Evolutionary conservation across 2,888 invertebrate genomes (phyloP).

Genomic region (Rhagonycha fulva): DNA sequence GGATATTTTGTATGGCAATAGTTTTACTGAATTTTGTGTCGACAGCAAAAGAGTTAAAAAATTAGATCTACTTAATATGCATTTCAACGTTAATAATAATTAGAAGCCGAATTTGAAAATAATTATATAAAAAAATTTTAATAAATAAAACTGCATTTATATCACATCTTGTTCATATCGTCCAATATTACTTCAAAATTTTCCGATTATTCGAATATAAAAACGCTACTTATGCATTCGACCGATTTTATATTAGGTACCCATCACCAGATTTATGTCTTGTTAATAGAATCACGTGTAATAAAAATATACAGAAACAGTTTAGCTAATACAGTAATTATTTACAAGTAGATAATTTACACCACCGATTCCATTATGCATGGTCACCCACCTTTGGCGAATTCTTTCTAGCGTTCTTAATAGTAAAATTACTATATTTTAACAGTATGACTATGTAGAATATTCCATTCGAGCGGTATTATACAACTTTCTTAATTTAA

Average conservation of each 20-base stretch:
- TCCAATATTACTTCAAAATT: slow-evolving; percentile 1
- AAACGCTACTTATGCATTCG: slow-evolving; percentile 13
- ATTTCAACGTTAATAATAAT: not conserved
- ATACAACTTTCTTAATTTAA: not conserved
- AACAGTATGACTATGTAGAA: not conserved
- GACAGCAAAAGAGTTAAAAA: not conserved
- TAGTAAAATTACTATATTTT: not conserved
- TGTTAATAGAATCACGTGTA: slow-evolving; percentile 19
- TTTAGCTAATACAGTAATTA: slow-evolving; percentile 15
- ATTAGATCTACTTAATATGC: not conserved
- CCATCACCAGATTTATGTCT: slow-evolving; percentile 21
- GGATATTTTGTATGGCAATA: not conserved
- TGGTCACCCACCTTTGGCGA: slow-evolving; percentile 5
- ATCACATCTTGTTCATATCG: slow-evolving; percentile 26
- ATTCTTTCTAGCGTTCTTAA: not conserved
- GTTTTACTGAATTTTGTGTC: not conserved
- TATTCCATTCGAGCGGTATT: not conserved
- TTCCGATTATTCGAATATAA: slow-evolving; percentile 14
- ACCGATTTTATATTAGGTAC: slow-evolving; percentile 14
- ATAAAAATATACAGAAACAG: slow-evolving; percentile 29
- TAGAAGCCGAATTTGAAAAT: not conserved
- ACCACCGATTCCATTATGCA: slow-evolving; percentile 1
- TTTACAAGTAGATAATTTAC: slow-evolving; percentile 15
- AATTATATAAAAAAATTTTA: not conserved
- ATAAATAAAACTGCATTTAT: slow-evolving; percentile 14